Percentiles rank a stretch among this genome's conserved stretches.
phyloP scores from a whole-genome alignment of 1,140 invertebrate species.

The Probaryconus sp. region DNA sequence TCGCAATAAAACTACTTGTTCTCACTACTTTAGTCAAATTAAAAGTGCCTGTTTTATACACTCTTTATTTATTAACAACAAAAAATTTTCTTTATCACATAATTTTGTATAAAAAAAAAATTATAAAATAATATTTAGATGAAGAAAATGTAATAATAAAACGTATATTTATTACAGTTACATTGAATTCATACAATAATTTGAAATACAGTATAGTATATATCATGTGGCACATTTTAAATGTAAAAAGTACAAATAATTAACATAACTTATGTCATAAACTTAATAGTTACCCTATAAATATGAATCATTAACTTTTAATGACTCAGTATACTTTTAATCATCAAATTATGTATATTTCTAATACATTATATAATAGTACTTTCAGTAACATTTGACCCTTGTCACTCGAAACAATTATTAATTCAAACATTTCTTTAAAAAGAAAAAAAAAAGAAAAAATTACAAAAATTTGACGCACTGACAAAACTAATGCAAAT shows the following conservation, averaged over 20 bases:
- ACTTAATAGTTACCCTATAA: conserved; percentile 13
- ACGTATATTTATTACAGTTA: conserved; percentile 31
- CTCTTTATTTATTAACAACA: too few species aligned
- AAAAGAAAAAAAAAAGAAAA: too few species aligned
- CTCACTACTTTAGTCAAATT: too few species aligned
- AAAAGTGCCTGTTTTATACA: too few species aligned
- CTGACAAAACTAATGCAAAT: too few species aligned
- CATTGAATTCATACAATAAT: conserved; percentile 24
- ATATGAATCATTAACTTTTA: conserved; percentile 5
- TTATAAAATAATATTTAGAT: too few species aligned
- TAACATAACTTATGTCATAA: conserved; percentile 1
- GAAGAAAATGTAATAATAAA: conserved; percentile 18
- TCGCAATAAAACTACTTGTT: too few species aligned
- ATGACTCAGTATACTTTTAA: too few species aligned
- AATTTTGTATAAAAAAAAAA: too few species aligned
- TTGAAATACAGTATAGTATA: conserved; percentile 15
- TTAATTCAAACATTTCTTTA: too few species aligned
- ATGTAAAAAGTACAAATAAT: conserved; percentile 38
- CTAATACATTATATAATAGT: not conserved
- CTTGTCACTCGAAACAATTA: conserved; percentile 8
- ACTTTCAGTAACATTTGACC: conserved; percentile 28
- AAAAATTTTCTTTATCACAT: too few species aligned
- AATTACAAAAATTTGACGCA: too few species aligned
- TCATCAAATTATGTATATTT: not conserved
- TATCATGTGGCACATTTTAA: conserved; percentile 32